Evolutionary conservation across 2,888 invertebrate genomes (phyloP), one percentile per base, ranked within the genome.

Genomic region (Idaea biselata): DNA sequence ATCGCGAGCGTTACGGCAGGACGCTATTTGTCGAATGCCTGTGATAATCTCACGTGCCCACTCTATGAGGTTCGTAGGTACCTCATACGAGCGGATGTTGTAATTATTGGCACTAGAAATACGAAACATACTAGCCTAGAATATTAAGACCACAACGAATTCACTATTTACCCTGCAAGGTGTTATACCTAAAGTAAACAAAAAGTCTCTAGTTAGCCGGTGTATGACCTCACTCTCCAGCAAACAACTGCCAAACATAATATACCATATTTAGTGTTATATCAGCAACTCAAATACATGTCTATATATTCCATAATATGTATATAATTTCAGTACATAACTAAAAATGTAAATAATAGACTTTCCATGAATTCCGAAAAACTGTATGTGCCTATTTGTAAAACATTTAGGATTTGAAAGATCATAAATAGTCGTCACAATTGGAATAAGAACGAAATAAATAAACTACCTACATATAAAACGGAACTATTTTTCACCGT

Each of bases 31-130:
- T 80, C 70, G 75, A 59, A 53, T 71, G 66, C 64, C 72, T 63
- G 75, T 81, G 85, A 83, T 89, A 84, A 89, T 88, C 89, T 84
- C 82, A 73, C 44, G 6, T 44, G 14, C 44, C 44, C 44, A 44
- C 44, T 44, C 44, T 44, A 44, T 11, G 44, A 44, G 44, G 7
- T 44, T 7, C 8, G 44, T 8, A 14, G 14, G 14, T 44, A 44
- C 44, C 44, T 44, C 25, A 44, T 14, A 44, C 14, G 44, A 44
- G 11, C 44, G 44, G 44, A 44, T 11, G 8, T 44, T 14, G 14
- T 14, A 44, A 44, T 14, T 44, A 14, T 44, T 44, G 11, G 44
- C 44, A 44, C 44, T 44, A 44, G 44, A 44, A 44, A 44, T 14
- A 11, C 44, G 11, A 44, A 44, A 14, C 44, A 1, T 44, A 11